phyloP scores from a whole-genome alignment of 2,113 vertebrate species.

The Oenanthe melanoleuca region DNA sequence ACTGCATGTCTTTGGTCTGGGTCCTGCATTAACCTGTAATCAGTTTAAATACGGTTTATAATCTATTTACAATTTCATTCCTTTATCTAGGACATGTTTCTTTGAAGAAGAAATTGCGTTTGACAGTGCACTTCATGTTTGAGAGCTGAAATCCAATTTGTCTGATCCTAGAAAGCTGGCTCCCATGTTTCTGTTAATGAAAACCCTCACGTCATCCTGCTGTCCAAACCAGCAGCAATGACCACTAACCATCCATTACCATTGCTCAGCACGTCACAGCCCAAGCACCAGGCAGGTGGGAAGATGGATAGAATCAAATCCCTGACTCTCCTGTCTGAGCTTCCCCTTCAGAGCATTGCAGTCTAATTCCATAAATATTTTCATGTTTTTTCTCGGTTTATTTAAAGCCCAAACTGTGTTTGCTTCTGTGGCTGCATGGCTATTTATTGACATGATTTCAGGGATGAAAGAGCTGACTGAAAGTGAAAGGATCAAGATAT shows the following conservation, averaged over 20 bases:
- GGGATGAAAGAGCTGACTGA: background rate
- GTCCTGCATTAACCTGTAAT: background rate
- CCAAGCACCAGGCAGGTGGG: background rate
- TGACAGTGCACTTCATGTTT: background rate
- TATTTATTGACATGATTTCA: background rate
- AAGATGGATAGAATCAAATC: background rate
- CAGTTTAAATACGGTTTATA: background rate
- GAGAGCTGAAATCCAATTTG: background rate
- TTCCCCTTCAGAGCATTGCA: background rate
- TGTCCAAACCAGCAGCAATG: background rate
- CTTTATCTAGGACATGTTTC: background rate
- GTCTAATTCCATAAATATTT: background rate
- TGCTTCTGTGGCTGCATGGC: background rate
- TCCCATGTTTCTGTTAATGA: background rate
- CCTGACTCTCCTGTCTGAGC: background rate
- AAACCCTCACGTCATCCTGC: background rate
- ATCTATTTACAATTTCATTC: background rate
- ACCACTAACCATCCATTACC: background rate
- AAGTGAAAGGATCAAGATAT: background rate
- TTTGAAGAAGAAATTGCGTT: background rate
- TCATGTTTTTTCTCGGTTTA: fast-evolving
- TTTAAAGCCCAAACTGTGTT: background rate
- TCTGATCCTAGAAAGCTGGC: background rate
- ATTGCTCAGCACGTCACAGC: background rate
- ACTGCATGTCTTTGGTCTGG: background rate